Base-by-base conservation (phyloP, 2,888 invertebrate genomes). In the Folsomia manolachei region DNA sequence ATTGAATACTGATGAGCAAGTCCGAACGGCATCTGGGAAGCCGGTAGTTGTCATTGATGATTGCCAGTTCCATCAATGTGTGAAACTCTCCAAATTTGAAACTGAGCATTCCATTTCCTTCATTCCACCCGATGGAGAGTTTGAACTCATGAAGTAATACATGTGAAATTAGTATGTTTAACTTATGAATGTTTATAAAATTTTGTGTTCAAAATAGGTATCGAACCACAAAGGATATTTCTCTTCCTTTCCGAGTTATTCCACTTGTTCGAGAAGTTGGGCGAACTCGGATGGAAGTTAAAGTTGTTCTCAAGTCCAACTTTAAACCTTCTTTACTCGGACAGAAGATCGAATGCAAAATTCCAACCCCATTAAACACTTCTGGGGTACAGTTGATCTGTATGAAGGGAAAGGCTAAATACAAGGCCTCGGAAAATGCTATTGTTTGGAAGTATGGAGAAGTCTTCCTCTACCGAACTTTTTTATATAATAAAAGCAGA, bases 11-110 rank as follows among this genome's bases (percentile, higher is more conserved):
- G 92, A 86, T 75, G 93, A 93, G 84, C 89, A 91, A 51, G 91
- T 93, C 21, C 89, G 95, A 76, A 23, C 51, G 9, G 4, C 62
- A 23, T 91, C 94, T n/a, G 95, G 95, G 68, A 97, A 97, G 85
- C 96, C 97, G 0, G 95, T 97, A 53, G 98, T 99, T n/a, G 99
- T 98, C 24, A 99, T 99, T 81, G 99, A 99, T 83, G 99, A 99
- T 86, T 99, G 99, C 82, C 99, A 99, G 87, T 99, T 99, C 86
- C 99, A 99, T 85, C 99, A 99, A 85, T 99, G 99, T 84, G 99
- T 99, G 66, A 99, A 99, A 84, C 88, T 99, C 72, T 97, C 96
- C 84, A 99, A 99, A 88, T 99, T 99, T 84, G 99, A 99, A 87
- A 98, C 98, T 0, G 99, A 99, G 85, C 99, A 99, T 87, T 97